Evolutionary conservation across 2,797 vertebrate genomes (phyloP).

Genomic region (Miichthys miiuy): DNA sequence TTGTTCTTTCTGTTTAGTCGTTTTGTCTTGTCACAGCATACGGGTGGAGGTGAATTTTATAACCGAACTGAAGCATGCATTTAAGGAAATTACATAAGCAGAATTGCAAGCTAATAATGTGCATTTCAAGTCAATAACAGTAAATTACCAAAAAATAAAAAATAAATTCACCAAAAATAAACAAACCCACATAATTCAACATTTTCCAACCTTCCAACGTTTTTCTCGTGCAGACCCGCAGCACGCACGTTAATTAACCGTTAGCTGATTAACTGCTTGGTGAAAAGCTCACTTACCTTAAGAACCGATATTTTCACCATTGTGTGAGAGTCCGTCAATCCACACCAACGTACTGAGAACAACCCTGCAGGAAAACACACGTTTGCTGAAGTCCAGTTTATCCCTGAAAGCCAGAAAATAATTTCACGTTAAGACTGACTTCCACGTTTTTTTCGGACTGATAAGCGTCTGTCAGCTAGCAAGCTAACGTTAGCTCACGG

Average conservation of each 20-base stretch:
- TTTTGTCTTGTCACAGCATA: too few species aligned
- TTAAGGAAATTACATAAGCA: not conserved
- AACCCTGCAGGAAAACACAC: slow-evolving; percentile 1
- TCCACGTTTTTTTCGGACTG: not conserved
- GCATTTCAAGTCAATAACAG: too few species aligned
- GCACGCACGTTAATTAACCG: too few species aligned
- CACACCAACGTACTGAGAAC: too few species aligned
- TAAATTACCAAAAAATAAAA: too few species aligned
- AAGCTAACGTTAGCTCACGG: not conserved
- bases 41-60: not conserved
- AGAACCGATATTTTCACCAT: slow-evolving; percentile 77
- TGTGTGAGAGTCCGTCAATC: fast-evolving
- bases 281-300: slow-evolving; percentile 63
- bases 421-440: too few species aligned
- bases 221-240: not conserved
- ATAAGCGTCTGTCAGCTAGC: not conserved
- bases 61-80: not conserved
- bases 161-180: not conserved
- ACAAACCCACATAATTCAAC: not conserved
- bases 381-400: not conserved
- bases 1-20: too few species aligned
- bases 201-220: not conserved
- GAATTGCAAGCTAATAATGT: not conserved
- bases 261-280: not conserved
- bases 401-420: not conserved